Evolutionary conservation across 2,888 invertebrate species (phyloP).

Genomic region (Eulithis prunata): DNA sequence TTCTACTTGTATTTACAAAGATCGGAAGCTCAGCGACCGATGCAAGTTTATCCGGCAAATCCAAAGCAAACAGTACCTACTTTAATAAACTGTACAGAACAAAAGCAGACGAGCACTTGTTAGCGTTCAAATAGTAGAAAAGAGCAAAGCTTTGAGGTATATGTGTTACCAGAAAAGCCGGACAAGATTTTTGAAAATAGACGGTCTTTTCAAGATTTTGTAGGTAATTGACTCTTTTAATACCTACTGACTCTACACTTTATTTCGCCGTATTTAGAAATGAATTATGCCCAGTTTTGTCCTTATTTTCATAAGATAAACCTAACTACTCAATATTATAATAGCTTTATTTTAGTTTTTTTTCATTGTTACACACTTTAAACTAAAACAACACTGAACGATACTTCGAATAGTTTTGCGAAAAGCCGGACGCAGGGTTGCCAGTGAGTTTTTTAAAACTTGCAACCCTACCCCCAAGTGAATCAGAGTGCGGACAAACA

Average conservation of each 20-base stretch:
- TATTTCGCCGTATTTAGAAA: no score
- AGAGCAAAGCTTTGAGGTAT: conserved; percentile 65
- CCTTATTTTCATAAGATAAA: no score
- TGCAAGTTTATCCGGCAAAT: conserved; percentile 49
- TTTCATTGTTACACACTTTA: no score
- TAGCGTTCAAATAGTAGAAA: conserved; percentile 73
- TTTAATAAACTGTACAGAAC: conserved; percentile 56
- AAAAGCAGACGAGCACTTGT: conserved; percentile 60
- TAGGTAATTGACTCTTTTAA: no score
- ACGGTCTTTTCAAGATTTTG: no score
- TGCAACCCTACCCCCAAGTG: conserved; percentile 57
- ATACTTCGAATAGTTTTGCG: not conserved
- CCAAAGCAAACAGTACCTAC: conserved; percentile 50
- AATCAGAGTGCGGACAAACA: conserved; percentile 71
- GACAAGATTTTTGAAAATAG: not conserved
- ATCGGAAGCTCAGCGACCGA: conserved; percentile 32
- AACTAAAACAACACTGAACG: no score
- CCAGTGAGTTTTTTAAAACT: not conserved
- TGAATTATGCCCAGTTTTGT: no score
- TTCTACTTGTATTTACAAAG: conserved; percentile 33
- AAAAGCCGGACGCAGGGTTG: conserved; percentile 6
- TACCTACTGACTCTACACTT: no score
- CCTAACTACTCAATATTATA: no score
- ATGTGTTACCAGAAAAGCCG: not conserved
- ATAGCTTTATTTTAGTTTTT: no score